Conservation (phyloP, 2,797 vertebrate genomes). For the Poeciliopsis presidionis region DNA sequence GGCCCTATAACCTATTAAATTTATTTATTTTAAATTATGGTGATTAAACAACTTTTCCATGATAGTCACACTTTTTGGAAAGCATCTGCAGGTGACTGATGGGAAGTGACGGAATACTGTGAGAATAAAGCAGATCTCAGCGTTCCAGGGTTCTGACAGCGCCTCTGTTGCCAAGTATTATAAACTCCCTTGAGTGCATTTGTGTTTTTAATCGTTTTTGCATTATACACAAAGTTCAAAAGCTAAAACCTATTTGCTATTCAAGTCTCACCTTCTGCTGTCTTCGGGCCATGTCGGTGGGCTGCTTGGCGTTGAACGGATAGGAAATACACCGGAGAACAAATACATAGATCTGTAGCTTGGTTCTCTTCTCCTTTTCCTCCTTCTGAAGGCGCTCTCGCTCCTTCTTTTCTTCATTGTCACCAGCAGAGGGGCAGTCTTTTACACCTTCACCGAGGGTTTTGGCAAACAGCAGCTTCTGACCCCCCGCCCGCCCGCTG, state of each 20-base stretch:
- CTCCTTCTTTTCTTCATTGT: conserved; percentile 76
- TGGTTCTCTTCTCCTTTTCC: conserved; percentile 85
- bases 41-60: too few relatives aligned
- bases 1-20: too few relatives aligned
- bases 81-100: background rate
- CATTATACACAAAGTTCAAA: background rate
- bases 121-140: background rate
- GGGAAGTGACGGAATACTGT: background rate
- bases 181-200: background rate
- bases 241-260: background rate
- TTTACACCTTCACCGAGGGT: conserved; percentile 31
- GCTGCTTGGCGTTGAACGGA: conserved; percentile 97
- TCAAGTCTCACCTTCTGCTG: conserved; percentile 92
- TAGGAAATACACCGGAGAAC: conserved; percentile 92
- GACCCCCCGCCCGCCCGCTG: conserved; percentile 17
- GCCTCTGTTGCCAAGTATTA: background rate
- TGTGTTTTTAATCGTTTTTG: background rate
- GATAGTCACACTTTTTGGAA: too few relatives aligned
- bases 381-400: conserved; percentile 72
- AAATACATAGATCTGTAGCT: conserved; percentile 93
- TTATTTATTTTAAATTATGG: too few relatives aligned
- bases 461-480: conserved; percentile 31
- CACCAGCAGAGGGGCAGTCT: conserved; percentile 20
- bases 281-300: conserved; percentile 95
- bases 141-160: background rate